phyloP scores from a whole-genome alignment of 2,113 vertebrate genomes.

The Chamaetylas fuelleborni region DNA sequence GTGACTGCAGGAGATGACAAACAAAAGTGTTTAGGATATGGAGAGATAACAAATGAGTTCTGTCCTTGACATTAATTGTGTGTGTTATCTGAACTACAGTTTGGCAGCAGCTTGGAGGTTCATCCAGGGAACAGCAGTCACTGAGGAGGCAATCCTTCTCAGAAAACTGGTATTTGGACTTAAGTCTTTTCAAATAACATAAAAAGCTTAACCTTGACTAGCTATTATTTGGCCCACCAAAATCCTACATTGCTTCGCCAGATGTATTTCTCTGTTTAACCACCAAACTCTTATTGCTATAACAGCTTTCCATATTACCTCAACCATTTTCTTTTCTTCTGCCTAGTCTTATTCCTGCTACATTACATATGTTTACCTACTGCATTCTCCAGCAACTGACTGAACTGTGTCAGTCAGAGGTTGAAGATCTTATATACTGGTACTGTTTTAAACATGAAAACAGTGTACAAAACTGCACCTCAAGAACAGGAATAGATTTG shows the following conservation, averaged over 20 bases:
- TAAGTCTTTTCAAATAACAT: neutral
- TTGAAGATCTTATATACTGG: rapidly evolving
- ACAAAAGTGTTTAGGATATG: neutral
- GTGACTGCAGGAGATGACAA: neutral
- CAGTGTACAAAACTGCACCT: neutral
- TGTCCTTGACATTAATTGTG: neutral
- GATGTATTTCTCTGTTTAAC: neutral
- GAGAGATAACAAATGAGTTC: neutral
- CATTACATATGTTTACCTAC: neutral
- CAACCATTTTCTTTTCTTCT: neutral
- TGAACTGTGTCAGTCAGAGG: neutral
- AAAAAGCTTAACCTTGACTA: neutral
- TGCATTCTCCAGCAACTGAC: neutral
- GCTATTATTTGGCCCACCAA: neutral
- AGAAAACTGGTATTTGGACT: neutral
- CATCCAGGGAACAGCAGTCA: neutral
- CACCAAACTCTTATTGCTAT: neutral
- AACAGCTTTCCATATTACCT: neutral
- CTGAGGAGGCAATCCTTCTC: neutral
- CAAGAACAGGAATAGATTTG: neutral
- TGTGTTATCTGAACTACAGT: neutral
- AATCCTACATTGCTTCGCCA: neutral
- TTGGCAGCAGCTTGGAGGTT: neutral
- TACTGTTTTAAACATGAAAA: neutral
- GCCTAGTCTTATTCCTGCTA: neutral